Evolutionary conservation across 1,140 invertebrate genomes (phyloP).

Genomic region (Cydia splendana): DNA sequence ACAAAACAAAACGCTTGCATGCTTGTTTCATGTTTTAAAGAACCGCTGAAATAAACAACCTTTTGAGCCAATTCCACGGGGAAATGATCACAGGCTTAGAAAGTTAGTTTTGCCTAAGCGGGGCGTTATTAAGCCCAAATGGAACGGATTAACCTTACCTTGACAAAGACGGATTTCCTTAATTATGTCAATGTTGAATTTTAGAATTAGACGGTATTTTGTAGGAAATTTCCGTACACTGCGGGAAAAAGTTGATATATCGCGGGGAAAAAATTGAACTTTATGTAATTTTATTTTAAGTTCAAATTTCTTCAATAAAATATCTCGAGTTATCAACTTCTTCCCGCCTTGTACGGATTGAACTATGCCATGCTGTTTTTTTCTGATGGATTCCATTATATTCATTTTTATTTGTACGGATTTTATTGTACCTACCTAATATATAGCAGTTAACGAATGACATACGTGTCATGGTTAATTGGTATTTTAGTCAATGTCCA

Average conservation of each 20-base stretch:
- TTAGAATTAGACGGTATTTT: slow-evolving; percentile 2
- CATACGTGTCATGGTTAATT: too few species aligned
- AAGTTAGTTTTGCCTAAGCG: slow-evolving; percentile 14
- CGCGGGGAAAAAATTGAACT: too few species aligned
- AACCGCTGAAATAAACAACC: slow-evolving; percentile 9
- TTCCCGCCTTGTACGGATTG: too few species aligned
- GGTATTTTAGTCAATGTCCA: too few species aligned
- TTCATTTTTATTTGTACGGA: not conserved
- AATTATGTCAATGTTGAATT: slow-evolving; percentile 12
- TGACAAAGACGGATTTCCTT: slow-evolving; percentile 18
- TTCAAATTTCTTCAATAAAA: too few species aligned
- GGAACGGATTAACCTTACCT: slow-evolving; percentile 13
- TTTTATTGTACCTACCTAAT: too few species aligned
- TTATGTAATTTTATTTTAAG: too few species aligned
- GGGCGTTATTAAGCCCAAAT: slow-evolving; percentile 9
- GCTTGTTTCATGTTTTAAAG: not conserved
- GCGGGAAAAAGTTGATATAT: too few species aligned
- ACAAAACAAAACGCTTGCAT: not conserved
- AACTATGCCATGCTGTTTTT: not conserved
- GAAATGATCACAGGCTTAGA: slow-evolving; percentile 7
- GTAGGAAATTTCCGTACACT: slow-evolving; percentile 4
- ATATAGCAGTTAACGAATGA: too few species aligned
- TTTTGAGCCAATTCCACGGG: not conserved
- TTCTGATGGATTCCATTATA: not conserved
- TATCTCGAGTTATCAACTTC: too few species aligned